Conservation (phyloP, 2,888 invertebrate genomes). For the Diaprepes abbreviatus region DNA sequence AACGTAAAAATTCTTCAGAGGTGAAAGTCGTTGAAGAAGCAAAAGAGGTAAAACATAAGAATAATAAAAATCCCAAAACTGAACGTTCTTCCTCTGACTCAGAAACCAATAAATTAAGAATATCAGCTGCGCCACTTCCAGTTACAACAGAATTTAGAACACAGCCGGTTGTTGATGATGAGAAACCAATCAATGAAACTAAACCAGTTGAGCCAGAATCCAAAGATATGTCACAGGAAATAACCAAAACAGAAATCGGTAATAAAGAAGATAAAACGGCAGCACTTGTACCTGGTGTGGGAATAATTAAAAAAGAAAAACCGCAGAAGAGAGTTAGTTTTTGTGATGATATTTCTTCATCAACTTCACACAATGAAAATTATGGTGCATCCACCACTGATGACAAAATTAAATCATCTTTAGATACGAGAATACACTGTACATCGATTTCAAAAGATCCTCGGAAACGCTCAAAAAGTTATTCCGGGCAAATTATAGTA, state of each 20-base stretch:
- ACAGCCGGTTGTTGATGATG: background rate
- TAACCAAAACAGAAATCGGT: background rate
- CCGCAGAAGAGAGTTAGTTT: slow-evolving; percentile 24
- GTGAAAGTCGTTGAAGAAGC: background rate
- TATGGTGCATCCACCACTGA: background rate
- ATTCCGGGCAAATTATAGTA: slow-evolving; percentile 31
- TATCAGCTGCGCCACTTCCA: too few relatives aligned
- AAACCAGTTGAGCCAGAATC: background rate
- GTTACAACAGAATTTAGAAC: background rate
- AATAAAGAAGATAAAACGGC: background rate
- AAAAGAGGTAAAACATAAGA: background rate
- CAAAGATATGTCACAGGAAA: background rate
- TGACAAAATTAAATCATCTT: background rate
- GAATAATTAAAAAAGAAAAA: background rate
- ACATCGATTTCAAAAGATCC: slow-evolving; percentile 30
- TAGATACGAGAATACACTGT: background rate
- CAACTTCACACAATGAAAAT: slow-evolving; percentile 15
- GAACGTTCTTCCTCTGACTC: too few relatives aligned
- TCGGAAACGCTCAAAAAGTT: slow-evolving; percentile 16
- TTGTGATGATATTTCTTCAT: slow-evolving; percentile 32
- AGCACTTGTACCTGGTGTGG: background rate
- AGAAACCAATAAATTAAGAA: too few relatives aligned
- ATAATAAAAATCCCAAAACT: background rate
- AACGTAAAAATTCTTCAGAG: background rate
- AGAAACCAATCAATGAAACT: background rate